Percentiles rank a stretch among this genome's conserved stretches.
These are phyloP conservation scores for Acanthopagrus latus DNA, from an alignment of 2,797 vertebrate genomes.

Conservation along the genomic window DNA sequence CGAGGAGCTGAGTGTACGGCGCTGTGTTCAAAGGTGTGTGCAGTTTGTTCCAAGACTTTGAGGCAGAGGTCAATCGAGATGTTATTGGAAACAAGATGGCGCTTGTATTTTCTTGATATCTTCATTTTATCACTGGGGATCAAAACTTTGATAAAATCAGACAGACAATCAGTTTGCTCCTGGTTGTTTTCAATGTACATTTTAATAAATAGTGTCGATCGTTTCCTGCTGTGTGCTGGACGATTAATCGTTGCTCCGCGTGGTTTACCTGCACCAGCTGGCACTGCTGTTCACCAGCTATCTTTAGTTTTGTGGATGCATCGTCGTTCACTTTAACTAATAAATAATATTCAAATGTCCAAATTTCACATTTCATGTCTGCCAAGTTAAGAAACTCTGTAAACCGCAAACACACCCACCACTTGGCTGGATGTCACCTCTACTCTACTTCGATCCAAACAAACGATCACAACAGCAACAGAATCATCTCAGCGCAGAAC, in stretches of 20 bases:
- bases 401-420: not conserved
- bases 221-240: too few species aligned
- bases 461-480: conserved; percentile 3
- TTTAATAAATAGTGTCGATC: too few species aligned
- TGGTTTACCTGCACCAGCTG: too few species aligned
- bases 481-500: not conserved
- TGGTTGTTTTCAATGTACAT: too few species aligned
- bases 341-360: not conserved
- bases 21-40: conserved; percentile 4
- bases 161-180: too few species aligned
- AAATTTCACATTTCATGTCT: not conserved
- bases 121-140: too few species aligned
- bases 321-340: not conserved
- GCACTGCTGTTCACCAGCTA: too few species aligned
- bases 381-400: not conserved
- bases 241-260: too few species aligned
- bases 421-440: not conserved
- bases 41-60: conserved; percentile 1
- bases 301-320: too few species aligned
- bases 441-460: not conserved
- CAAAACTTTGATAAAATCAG: too few species aligned
- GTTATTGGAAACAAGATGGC: not conserved
- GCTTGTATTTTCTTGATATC: not conserved
- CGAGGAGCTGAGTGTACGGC: not conserved
- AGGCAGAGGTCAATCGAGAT: not conserved